phyloP scores from a whole-genome alignment of 2,888 invertebrate species.

The Lepidonotus clava region DNA sequence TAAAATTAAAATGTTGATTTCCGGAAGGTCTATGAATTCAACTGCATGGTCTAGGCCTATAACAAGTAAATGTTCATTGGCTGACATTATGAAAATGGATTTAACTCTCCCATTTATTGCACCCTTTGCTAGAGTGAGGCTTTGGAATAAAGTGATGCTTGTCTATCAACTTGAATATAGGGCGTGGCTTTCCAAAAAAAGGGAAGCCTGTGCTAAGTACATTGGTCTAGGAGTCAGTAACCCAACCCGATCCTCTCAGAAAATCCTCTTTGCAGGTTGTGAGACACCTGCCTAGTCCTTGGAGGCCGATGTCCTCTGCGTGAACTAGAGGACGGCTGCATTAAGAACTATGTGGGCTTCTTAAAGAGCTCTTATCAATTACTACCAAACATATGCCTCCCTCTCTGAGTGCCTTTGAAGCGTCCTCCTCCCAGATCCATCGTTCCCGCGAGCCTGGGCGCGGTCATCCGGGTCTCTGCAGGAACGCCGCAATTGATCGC shows the following conservation, averaged over 20 bases:
- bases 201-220: too few relatives aligned
- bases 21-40: too few relatives aligned
- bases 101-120: too few relatives aligned
- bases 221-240: not conserved
- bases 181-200: too few relatives aligned
- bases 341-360: not conserved
- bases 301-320: not conserved
- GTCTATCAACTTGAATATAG: too few relatives aligned
- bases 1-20: too few relatives aligned
- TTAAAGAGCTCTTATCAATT: not conserved
- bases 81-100: too few relatives aligned
- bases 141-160: too few relatives aligned
- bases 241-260: not conserved
- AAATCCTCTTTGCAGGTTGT: not conserved
- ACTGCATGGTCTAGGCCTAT: too few relatives aligned
- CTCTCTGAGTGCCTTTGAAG: not conserved
- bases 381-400: constrained; percentile 14
- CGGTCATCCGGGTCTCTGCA: not conserved
- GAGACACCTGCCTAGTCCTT: not conserved
- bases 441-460: not conserved
- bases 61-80: too few relatives aligned
- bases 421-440: not conserved
- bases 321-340: not conserved
- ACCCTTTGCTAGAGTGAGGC: too few relatives aligned
- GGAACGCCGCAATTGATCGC: constrained; percentile 4